Percentiles rank a stretch among this genome's conserved stretches.
Evolutionary conservation across 2,113 vertebrate species (phyloP).

Genomic region (Ahaetulla prasina): DNA sequence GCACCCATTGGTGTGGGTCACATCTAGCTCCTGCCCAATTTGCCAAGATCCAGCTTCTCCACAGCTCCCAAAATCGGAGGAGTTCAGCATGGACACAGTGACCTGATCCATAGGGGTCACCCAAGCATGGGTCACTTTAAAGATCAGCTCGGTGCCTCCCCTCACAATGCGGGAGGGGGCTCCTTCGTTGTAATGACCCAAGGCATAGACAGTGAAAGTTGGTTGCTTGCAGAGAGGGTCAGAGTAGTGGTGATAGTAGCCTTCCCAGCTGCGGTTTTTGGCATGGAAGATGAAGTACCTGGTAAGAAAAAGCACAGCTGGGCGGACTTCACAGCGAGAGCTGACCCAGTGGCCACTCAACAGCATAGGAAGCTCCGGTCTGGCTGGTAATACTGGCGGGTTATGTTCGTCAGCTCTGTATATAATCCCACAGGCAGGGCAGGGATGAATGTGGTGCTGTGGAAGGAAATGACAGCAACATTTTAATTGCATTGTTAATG

Average conservation of each 20-base stretch:
- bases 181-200: slow-evolving; percentile 75
- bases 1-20: slow-evolving; percentile 81
- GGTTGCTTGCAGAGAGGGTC: slow-evolving; percentile 80
- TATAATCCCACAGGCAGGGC: slow-evolving; percentile 76
- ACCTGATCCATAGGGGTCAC: slow-evolving; percentile 73
- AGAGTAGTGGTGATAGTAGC: slow-evolving; percentile 80
- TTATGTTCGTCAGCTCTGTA: slow-evolving; percentile 76
- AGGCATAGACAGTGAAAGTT: slow-evolving; percentile 80
- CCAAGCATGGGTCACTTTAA: slow-evolving; percentile 76
- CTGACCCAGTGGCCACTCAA: slow-evolving; percentile 82
- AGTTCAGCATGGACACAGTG: slow-evolving; percentile 73
- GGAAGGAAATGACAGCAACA: not conserved
- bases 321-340: slow-evolving; percentile 78
- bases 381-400: slow-evolving; percentile 71
- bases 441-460: slow-evolving; percentile 85
- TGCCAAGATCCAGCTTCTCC: slow-evolving; percentile 73
- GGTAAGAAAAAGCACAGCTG: slow-evolving; percentile 84
- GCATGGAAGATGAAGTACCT: slow-evolving; percentile 78
- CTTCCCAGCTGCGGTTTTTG: slow-evolving; percentile 77
- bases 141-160: slow-evolving; percentile 78
- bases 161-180: slow-evolving; percentile 69
- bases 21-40: slow-evolving; percentile 75
- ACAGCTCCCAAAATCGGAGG: slow-evolving; percentile 72
- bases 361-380: slow-evolving; percentile 49
- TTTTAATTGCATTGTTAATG: not conserved